Percentiles rank a stretch among this genome's conserved stretches.
phyloP scores from a whole-genome alignment of 2,888 invertebrate genomes.

The Orthosia cruda region DNA sequence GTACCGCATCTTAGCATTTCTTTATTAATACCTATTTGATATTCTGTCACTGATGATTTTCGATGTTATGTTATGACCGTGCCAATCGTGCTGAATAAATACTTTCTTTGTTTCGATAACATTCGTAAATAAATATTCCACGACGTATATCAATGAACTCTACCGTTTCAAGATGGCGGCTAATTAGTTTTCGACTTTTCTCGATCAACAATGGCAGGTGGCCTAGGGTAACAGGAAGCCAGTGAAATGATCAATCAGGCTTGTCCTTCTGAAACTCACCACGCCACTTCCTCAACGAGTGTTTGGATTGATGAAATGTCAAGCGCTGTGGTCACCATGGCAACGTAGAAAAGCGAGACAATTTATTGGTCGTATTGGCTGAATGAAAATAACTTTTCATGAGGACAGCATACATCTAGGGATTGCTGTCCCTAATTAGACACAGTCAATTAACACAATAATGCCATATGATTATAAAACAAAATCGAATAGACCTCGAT shows the following conservation, averaged over 20 bases:
- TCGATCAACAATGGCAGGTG: slow-evolving; percentile 80
- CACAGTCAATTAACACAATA: neutral
- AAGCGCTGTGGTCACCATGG: slow-evolving; percentile 32
- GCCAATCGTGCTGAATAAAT: no score
- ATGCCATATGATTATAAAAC: no score
- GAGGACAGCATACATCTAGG: no score
- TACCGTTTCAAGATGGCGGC: slow-evolving; percentile 48
- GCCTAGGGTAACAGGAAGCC: slow-evolving; percentile 82
- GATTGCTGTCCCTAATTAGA: neutral
- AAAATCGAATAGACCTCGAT: no score
- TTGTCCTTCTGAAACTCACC: slow-evolving; percentile 73
- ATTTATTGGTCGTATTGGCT: neutral
- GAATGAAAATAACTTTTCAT: neutral
- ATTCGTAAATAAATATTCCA: slow-evolving; percentile 1
- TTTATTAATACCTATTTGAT: no score
- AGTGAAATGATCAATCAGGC: slow-evolving; percentile 87
- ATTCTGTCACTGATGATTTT: no score
- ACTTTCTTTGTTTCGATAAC: neutral
- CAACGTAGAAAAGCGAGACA: neutral
- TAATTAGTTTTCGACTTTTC: slow-evolving; percentile 79
- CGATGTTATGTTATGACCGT: no score
- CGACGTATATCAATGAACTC: slow-evolving; percentile 37
- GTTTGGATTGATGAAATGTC: slow-evolving; percentile 71
- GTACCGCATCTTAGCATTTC: no score
- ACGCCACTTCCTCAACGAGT: slow-evolving; percentile 57